A percentile compares a stretch with the other conserved stretches of the same genome.
Conservation (phyloP, 2,113 vertebrate species). For the Sebastes schlegelii region DNA sequence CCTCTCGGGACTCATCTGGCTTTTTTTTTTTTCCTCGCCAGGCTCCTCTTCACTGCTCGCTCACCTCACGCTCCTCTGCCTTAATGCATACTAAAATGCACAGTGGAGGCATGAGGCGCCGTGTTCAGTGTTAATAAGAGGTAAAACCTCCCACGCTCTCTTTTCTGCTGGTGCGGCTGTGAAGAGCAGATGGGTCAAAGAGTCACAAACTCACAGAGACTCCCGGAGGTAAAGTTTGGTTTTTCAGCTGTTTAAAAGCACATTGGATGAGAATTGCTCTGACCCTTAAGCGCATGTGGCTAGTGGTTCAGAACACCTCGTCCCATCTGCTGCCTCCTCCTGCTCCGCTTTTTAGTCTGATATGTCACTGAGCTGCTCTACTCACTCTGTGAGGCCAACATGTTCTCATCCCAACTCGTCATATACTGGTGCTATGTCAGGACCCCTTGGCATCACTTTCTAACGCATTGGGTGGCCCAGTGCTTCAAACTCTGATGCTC, state of each 20-base stretch:
- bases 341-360: constrained; percentile 25
- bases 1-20: constrained; percentile 68
- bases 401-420: too few species aligned
- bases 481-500: too few species aligned
- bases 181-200: constrained; percentile 60
- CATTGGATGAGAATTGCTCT: constrained; percentile 50
- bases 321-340: constrained; percentile 50
- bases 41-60: constrained; percentile 58
- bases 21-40: constrained; percentile 13
- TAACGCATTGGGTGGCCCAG: too few species aligned
- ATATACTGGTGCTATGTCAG: too few species aligned
- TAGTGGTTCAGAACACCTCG: constrained; percentile 58
- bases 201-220: constrained; percentile 41
- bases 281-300: constrained; percentile 54
- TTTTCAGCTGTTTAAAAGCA: constrained; percentile 64
- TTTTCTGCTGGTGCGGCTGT: constrained; percentile 37
- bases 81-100: constrained; percentile 72
- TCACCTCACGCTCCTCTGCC: constrained; percentile 55
- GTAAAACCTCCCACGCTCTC: constrained; percentile 52
- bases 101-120: constrained; percentile 40
- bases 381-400: background rate
- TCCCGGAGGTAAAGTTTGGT: constrained; percentile 55
- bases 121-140: constrained; percentile 64
- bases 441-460: too few species aligned
- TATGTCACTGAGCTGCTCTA: constrained; percentile 28